These are phyloP conservation scores for Rhagonycha lutea DNA, from an alignment of 2,888 invertebrate genomes.

Conservation along the genomic window DNA sequence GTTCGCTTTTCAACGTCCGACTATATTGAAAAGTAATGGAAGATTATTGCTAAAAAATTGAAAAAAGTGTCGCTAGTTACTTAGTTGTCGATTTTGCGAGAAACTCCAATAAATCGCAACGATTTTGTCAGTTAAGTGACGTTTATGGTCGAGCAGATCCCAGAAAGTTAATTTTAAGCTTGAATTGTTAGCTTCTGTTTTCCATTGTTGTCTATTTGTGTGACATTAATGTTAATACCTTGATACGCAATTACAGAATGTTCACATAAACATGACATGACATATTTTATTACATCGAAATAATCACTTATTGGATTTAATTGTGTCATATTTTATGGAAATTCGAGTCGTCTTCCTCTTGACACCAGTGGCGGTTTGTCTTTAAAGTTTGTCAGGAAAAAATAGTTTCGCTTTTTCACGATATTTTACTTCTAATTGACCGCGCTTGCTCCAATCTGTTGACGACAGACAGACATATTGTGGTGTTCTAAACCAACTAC, in stretches of 20 bases:
- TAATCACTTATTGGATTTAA: neutral
- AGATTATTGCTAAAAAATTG: neutral
- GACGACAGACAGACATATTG: too few relatives aligned
- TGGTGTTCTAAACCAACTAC: too few relatives aligned
- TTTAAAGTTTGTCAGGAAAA: neutral
- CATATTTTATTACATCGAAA: neutral
- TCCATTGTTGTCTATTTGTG: conserved; percentile 10
- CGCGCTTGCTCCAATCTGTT: too few relatives aligned
- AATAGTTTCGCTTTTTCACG: too few relatives aligned
- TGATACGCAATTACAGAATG: conserved; percentile 1
- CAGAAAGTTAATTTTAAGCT: conserved; percentile 7
- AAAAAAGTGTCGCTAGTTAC: neutral
- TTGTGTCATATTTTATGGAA: neutral
- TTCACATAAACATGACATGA: neutral
- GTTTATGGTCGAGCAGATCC: conserved; percentile 5
- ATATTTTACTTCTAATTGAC: too few relatives aligned
- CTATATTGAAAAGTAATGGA: neutral
- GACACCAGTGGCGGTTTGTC: neutral
- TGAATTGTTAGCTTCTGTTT: conserved; percentile 9
- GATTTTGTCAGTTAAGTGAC: conserved; percentile 5
- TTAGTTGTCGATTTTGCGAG: neutral
- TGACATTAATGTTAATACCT: conserved; percentile 6
- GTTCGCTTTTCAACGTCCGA: neutral
- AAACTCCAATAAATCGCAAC: neutral
- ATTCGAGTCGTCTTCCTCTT: neutral